Evolutionary conservation across 2,888 invertebrate species (phyloP).

Genomic region (Oeneis ivallda): DNA sequence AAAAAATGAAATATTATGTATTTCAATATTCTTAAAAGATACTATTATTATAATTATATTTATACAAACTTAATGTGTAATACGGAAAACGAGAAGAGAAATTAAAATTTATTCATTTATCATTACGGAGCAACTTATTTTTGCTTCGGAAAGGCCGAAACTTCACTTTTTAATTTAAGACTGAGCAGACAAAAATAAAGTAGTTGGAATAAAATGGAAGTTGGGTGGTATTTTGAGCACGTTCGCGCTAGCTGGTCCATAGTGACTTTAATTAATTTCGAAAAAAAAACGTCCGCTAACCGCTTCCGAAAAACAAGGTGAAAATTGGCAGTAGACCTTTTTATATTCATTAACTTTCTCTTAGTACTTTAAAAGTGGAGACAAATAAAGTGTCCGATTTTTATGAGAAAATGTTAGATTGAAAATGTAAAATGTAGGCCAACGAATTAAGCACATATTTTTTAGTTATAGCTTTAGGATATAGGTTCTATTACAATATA

Average conservation of each 20-base stretch:
- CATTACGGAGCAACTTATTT: constrained; percentile 26
- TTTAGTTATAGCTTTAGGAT: background rate
- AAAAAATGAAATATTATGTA: background rate
- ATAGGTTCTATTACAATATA: background rate
- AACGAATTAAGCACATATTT: background rate
- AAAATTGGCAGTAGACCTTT: constrained; percentile 36
- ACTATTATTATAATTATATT: background rate
- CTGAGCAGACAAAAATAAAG: constrained; percentile 58
- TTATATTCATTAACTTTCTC: constrained; percentile 31
- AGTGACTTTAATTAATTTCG: constrained; percentile 73
- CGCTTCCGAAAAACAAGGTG: constrained; percentile 46
- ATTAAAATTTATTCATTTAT: constrained; percentile 29
- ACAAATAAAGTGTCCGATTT: constrained; percentile 8
- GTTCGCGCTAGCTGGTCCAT: constrained; percentile 53
- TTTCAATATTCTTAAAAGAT: background rate
- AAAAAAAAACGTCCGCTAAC: constrained; percentile 54
- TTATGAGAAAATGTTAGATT: constrained; percentile 4
- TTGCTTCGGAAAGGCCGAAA: constrained; percentile 33
- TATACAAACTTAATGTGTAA: background rate
- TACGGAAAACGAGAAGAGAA: background rate
- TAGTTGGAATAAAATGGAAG: constrained; percentile 50
- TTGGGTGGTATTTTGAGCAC: constrained; percentile 72
- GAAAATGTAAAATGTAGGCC: background rate
- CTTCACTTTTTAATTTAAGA: constrained; percentile 47
- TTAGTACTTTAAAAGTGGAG: background rate